Conservation (phyloP, 2,113 vertebrate species). For the Scophthalmus maximus region DNA sequence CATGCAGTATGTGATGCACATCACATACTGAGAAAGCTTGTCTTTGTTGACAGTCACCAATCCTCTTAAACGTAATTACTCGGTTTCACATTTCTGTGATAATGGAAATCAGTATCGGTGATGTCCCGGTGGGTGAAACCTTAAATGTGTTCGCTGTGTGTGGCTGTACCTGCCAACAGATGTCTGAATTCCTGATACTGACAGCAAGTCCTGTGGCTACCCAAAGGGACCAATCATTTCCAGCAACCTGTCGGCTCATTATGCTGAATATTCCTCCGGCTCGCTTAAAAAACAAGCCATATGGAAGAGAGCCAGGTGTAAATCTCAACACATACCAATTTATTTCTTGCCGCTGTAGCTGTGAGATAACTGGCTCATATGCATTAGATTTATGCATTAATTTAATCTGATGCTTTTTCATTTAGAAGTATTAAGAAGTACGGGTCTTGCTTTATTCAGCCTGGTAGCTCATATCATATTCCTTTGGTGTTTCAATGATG, state of each 20-base stretch:
- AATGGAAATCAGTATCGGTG: constrained; percentile 65
- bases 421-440: neutral
- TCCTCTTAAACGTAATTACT: constrained; percentile 65
- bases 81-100: constrained; percentile 70
- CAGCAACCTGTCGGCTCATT: constrained; percentile 66
- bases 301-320: constrained; percentile 54
- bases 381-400: neutral
- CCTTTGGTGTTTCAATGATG: neutral
- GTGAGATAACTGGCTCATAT: constrained; percentile 2
- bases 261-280: constrained; percentile 44
- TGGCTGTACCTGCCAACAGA: constrained; percentile 62
- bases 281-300: constrained; percentile 41
- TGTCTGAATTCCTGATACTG: constrained; percentile 72
- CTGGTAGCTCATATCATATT: neutral
- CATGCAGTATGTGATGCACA: constrained; percentile 30
- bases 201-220: constrained; percentile 53
- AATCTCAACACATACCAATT: constrained; percentile 25
- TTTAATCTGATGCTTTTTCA: neutral
- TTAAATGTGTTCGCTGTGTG: constrained; percentile 63
- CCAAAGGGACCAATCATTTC: constrained; percentile 79
- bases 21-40: constrained; percentile 20
- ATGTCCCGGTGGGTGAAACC: constrained; percentile 60
- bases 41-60: constrained; percentile 64
- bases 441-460: neutral
- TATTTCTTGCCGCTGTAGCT: constrained; percentile 29